Evolutionary conservation across 2,888 invertebrate species (phyloP), one percentile per base, ranked within the genome.

Genomic region (Fragum sueziense): DNA sequence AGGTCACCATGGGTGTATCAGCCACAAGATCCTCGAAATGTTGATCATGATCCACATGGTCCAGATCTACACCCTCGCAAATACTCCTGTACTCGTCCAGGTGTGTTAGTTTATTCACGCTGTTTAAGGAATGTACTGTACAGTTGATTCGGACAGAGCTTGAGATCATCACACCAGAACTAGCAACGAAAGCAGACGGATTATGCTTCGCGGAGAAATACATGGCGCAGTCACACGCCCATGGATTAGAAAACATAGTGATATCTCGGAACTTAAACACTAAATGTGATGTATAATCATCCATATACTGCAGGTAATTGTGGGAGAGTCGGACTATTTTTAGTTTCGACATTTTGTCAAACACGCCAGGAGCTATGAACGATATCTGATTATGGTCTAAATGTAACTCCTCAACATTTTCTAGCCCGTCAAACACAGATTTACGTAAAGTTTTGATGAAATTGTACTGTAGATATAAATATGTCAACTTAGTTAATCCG

Each of bases 331-430:
- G 76, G 11, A 89, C 51, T 27, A 25, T 61, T 69, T 84, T 75
- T 17, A 89, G 74, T 20, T 76, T 70, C 20, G 73, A 61, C 74
- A 88, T 52, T 27, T 76, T 74, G 51, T 78, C 78, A 68, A 88
- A 88, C 3, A 85, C 79, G 4, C 77, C 84, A 11, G 73, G 62
- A 67, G 80, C 72, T 20, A 89, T 82, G 27, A 62, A 68, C 0
- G 79, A 72, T 2, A 89, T 78, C 20, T 62, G 65, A 61, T 89
- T 89, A 59, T 87, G 69, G 29, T 87, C 78, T 7, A 89, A 76
- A 57, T 84, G 81, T 14, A 89, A 71, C 7, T 57, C 65, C 27
- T 78, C 69, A 14, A 88, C 62, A 22, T 75, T 73, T n/a, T 80
- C 77, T 31, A 89, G 62, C 9, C 87, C 88, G 1, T 62, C 75